phyloP scores from a whole-genome alignment of 2,797 vertebrate species.

The Sternotherus odoratus region DNA sequence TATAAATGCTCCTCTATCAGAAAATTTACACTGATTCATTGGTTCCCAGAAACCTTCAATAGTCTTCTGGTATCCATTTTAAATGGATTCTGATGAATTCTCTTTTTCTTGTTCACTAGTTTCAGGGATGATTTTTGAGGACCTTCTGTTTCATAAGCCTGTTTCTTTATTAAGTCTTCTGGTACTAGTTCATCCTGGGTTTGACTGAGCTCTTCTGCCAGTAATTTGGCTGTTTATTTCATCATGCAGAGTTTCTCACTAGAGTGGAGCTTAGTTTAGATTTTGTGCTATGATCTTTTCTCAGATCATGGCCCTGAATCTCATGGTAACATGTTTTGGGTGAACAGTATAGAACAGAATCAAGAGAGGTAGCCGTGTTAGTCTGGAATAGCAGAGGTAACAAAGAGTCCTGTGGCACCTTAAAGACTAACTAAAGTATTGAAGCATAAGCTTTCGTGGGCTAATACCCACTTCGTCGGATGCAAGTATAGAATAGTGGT shows the following conservation, averaged over 20 bases:
- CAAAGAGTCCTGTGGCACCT: too few relatives aligned
- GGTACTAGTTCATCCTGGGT: neutral
- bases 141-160: neutral
- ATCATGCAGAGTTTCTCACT: neutral
- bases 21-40: neutral
- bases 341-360: neutral
- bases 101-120: neutral
- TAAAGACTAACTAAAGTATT: too few relatives aligned
- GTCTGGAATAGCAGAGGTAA: too few relatives aligned
- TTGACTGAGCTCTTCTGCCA: neutral
- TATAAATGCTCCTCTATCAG: neutral
- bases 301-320: neutral
- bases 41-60: neutral
- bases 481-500: accelerated
- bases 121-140: neutral
- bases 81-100: accelerated
- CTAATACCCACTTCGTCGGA: too few relatives aligned
- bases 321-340: accelerated
- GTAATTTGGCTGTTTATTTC: neutral
- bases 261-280: too few relatives aligned
- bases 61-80: neutral
- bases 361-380: too few relatives aligned
- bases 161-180: neutral
- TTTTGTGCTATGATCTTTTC: neutral
- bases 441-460: too few relatives aligned